Conservation (phyloP, 2,888 invertebrate genomes). For the Ariolimax columbianus region DNA sequence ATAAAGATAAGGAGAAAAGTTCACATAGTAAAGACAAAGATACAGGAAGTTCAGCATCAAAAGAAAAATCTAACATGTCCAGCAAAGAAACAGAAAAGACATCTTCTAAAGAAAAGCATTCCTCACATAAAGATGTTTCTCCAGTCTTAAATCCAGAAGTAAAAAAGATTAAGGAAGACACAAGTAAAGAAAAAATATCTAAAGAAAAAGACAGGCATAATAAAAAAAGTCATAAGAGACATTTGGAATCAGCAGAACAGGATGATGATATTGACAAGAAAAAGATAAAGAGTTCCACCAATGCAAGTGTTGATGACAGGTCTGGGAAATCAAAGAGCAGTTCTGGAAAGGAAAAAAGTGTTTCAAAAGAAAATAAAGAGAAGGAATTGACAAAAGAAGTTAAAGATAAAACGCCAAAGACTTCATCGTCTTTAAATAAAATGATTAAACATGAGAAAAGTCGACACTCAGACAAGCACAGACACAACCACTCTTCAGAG, state of each 20-base stretch:
- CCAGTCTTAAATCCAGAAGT: background rate
- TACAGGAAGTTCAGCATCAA: background rate
- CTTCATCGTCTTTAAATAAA: background rate
- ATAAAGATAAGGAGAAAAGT: constrained; percentile 38
- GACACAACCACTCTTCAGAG: constrained; percentile 40
- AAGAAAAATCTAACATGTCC: constrained; percentile 36
- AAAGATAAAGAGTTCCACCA: constrained; percentile 37
- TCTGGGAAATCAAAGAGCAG: constrained; percentile 27
- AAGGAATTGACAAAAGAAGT: constrained; percentile 6
- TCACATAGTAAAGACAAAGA: constrained; percentile 40
- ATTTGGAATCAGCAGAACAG: background rate
- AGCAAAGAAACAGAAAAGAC: constrained; percentile 38
- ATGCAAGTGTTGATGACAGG: constrained; percentile 33
- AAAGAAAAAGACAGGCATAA: constrained; percentile 43
- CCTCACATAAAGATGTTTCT: constrained; percentile 36
- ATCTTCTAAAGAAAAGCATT: constrained; percentile 33
- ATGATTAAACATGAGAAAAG: constrained; percentile 40
- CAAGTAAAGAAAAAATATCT: constrained; percentile 7
- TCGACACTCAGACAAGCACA: constrained; percentile 31
- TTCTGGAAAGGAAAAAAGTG: constrained; percentile 32
- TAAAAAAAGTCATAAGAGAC: constrained; percentile 35
- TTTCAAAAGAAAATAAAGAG: constrained; percentile 27
- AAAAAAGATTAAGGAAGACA: constrained; percentile 34
- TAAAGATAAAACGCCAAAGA: constrained; percentile 22
- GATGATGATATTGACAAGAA: constrained; percentile 44